Base-by-base conservation (phyloP, 1,140 invertebrate genomes). In the Rhagoletis pomonella region DNA sequence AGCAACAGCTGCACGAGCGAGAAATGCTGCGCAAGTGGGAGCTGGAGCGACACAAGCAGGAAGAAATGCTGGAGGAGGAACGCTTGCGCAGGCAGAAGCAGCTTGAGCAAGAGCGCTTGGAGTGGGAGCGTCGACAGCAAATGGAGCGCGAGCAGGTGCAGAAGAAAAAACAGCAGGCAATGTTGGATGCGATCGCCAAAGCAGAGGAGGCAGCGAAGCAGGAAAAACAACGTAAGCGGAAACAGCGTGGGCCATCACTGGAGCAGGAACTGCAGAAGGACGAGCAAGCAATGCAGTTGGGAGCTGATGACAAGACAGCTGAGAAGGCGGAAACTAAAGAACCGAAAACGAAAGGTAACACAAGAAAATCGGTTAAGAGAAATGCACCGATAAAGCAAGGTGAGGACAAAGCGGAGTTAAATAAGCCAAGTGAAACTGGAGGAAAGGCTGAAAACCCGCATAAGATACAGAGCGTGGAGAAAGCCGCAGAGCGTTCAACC, bases 1-100 rank as follows among this genome's bases (percentile, higher is more conserved):
- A 95, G 86, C 93, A 95, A 89, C 96, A 96, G 89, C 91, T 96
- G 4, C 95, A 96, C 88, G 96, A 96, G 89, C 93, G 94, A 17
- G 95, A 96, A 88, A 90, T 93, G 62, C 93, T 94, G 58, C 93
- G 94, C 2, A 94, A 94, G 77, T 95, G 95, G 90, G 96, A 96
- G 88, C 92, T 93, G 64, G 95, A 95, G 85, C 93, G 92, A 42
- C 91, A 93, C n/a, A 89, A 94, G 10, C 91, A 92, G 87, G 95
- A 96, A 89, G 95, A 96, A 90, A 92, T 91, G 60, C 91, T 94
- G 87, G 95, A 96, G 88, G 95, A 96, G 86, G 93, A 95, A 73
- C 92, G 95, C 44, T 93, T 96, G 2, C 92, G 93, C 44, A 92
- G 94, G 10, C 94, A 96, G 86, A 94, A 94, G 60, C 94, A 96